Conservation (phyloP, 2,888 invertebrate genomes). For the Macropis europaea region DNA sequence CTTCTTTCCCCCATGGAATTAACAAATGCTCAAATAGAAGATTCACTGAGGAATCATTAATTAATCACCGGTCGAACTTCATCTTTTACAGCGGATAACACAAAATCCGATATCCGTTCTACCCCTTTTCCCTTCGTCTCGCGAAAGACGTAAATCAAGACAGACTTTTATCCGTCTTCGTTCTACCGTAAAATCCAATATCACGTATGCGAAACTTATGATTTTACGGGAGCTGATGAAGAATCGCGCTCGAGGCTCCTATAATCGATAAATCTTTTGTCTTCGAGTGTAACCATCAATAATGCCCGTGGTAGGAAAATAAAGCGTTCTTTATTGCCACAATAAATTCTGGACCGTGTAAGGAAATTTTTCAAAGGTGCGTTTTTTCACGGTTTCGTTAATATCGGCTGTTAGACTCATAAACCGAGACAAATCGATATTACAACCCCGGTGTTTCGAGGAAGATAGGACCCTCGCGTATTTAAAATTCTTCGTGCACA, state of each 20-base stretch:
- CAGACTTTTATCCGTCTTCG: constrained; percentile 19
- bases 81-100: background rate
- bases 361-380: constrained; percentile 6
- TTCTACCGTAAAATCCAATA: constrained; percentile 15
- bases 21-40: too few relatives aligned
- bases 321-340: background rate
- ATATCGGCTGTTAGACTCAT: constrained; percentile 15
- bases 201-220: constrained; percentile 25
- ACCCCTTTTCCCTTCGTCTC: background rate
- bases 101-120: background rate
- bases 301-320: constrained; percentile 14
- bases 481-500: constrained; percentile 4
- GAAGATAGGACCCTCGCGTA: background rate
- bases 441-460: background rate
- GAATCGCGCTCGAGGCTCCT: constrained; percentile 5
- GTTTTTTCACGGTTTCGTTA: constrained; percentile 17
- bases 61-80: too few relatives aligned
- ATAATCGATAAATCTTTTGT: constrained; percentile 21
- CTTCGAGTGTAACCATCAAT: constrained; percentile 1
- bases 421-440: constrained; percentile 33
- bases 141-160: constrained; percentile 2
- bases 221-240: constrained; percentile 16
- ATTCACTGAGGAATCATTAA: background rate
- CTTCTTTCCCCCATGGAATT: too few relatives aligned
- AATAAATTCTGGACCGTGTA: constrained; percentile 25